These are phyloP conservation scores for Copidosoma aretas DNA, from an alignment of 2,888 invertebrate genomes.

Conservation along the genomic window DNA sequence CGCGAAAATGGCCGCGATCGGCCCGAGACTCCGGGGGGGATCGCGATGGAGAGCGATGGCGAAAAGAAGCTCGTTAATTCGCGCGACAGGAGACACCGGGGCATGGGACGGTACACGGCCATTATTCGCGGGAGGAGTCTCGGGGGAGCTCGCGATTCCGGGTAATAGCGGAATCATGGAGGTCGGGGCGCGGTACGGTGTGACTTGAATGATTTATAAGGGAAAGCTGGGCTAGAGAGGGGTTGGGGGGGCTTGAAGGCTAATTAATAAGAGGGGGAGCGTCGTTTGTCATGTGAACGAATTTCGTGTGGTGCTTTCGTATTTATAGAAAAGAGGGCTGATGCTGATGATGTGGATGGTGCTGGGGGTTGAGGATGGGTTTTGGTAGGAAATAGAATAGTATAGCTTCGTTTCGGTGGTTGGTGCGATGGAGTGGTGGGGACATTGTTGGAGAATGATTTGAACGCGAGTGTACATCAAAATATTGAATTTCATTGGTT, in stretches of 20 bases:
- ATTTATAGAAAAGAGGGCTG: conserved; percentile 22
- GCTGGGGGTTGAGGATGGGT: no score
- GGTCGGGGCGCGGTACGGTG: conserved; percentile 23
- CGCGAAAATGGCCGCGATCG: no score
- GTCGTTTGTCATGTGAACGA: conserved; percentile 5
- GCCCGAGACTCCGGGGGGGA: no score
- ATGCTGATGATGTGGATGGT: not conserved
- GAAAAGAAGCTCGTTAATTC: conserved; percentile 32
- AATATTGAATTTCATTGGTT: no score
- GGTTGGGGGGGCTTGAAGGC: not conserved
- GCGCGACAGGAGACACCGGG: not conserved
- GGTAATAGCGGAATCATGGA: conserved; percentile 39
- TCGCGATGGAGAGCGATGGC: no score
- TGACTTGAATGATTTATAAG: conserved; percentile 34
- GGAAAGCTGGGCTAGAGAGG: not conserved
- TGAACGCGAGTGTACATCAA: no score
- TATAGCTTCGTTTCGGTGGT: no score
- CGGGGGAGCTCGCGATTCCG: not conserved
- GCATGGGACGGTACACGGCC: conserved; percentile 20
- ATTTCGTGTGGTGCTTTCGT: conserved; percentile 1
- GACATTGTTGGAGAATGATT: no score
- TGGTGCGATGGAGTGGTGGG: no score
- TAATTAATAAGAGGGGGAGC: conserved; percentile 26
- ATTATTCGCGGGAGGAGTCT: conserved; percentile 26
- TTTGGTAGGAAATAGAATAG: no score